Percentiles rank a stretch among this genome's conserved stretches.
Conservation (phyloP, 1,140 invertebrate species). For the Bombus pyrosoma region DNA sequence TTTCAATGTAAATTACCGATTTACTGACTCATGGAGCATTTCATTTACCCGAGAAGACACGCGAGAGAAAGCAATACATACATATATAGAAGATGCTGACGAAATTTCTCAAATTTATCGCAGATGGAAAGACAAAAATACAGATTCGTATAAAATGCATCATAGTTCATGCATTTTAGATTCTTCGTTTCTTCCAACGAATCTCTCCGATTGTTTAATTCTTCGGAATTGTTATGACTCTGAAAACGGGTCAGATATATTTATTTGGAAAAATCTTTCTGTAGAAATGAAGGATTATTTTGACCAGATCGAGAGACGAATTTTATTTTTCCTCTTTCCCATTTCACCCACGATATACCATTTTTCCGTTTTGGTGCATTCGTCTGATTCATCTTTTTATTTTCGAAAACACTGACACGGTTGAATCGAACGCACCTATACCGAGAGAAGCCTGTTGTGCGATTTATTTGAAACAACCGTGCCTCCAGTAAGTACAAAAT, state of each 20-base stretch:
- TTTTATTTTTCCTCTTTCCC: background rate
- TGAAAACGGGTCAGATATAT: background rate
- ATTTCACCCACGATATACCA: background rate
- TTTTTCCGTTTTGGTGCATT: background rate
- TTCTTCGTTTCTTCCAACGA: background rate
- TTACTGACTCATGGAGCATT: background rate
- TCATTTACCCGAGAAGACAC: background rate
- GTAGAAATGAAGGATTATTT: constrained; percentile 21
- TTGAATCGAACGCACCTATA: background rate
- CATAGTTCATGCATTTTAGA: background rate
- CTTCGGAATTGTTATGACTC: too few species aligned
- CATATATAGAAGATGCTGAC: background rate
- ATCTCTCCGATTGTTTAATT: background rate
- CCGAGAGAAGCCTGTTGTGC: constrained; percentile 20
- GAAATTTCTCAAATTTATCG: background rate
- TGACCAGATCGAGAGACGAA: constrained; percentile 14
- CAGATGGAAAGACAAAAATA: background rate
- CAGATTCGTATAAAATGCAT: too few species aligned
- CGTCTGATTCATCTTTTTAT: constrained; percentile 20
- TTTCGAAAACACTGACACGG: constrained; percentile 32
- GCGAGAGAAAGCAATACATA: too few species aligned
- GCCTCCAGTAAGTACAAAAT: constrained; percentile 70
- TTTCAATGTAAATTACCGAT: background rate
- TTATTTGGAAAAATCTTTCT: background rate
- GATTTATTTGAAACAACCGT: constrained; percentile 74